Conservation (phyloP, 2,113 vertebrate species). For the Ciconia boyciana region DNA sequence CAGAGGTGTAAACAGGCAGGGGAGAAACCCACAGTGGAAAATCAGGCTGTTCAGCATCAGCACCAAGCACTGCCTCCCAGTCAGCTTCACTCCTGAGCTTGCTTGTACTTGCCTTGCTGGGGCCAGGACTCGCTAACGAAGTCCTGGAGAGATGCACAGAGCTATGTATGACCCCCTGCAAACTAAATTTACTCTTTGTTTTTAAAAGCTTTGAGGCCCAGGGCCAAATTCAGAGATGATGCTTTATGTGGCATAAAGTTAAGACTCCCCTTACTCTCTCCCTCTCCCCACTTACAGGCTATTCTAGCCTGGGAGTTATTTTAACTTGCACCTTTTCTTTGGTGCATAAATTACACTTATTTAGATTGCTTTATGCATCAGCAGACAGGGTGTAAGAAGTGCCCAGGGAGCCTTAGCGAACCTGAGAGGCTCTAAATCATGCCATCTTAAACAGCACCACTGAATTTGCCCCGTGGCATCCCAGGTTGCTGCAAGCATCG, state of each 20-base stretch:
- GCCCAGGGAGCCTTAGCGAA: neutral
- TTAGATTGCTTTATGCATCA: constrained; percentile 16
- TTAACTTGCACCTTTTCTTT: constrained; percentile 19
- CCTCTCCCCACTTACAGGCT: neutral
- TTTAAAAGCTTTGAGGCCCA: constrained; percentile 21
- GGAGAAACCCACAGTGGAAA: neutral
- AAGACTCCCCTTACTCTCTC: neutral
- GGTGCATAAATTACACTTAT: constrained; percentile 43
- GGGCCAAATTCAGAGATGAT: neutral
- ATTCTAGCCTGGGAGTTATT: neutral
- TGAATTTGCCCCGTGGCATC: neutral
- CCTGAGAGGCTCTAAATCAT: neutral
- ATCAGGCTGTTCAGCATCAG: neutral
- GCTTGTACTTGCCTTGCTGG: rapidly evolving
- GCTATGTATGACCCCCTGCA: neutral
- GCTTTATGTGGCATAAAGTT: neutral
- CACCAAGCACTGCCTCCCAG: neutral
- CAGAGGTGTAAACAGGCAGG: neutral
- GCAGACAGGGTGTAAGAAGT: neutral
- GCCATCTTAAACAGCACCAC: neutral
- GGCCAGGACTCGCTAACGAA: neutral
- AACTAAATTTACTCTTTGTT: neutral
- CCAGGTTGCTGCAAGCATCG: neutral
- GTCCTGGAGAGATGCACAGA: neutral
- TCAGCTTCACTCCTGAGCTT: neutral